Conservation (phyloP, 1,140 invertebrate genomes). For the Asbolus verrucosus region DNA sequence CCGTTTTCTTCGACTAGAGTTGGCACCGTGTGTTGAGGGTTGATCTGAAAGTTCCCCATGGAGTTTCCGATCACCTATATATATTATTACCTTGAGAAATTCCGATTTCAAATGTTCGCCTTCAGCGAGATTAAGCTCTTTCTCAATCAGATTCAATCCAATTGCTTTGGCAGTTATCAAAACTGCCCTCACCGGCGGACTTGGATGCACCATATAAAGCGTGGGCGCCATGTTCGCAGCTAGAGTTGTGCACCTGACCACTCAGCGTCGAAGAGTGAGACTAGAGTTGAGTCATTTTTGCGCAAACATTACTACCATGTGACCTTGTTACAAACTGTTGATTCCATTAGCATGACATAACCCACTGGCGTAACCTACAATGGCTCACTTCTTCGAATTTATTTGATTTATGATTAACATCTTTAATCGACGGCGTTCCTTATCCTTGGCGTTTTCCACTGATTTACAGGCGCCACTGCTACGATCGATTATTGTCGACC, state of each 20-base stretch:
- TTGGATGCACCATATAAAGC: slow-evolving; percentile 65
- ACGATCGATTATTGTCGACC: too few relatives aligned
- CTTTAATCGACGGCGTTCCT: too few relatives aligned
- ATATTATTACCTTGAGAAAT: slow-evolving; percentile 74
- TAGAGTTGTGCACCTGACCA: not conserved
- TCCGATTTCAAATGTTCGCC: slow-evolving; percentile 77
- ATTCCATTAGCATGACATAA: too few relatives aligned
- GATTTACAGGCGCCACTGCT: too few relatives aligned
- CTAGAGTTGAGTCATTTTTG: too few relatives aligned
- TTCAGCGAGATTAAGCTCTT: slow-evolving; percentile 70
- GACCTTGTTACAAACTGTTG: too few relatives aligned
- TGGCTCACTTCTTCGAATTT: too few relatives aligned
- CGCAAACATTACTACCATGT: too few relatives aligned
- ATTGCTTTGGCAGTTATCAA: slow-evolving; percentile 74
- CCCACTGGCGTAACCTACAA: too few relatives aligned
- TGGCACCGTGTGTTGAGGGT: slow-evolving; percentile 78
- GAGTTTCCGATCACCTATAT: not conserved
- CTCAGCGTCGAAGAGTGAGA: too few relatives aligned
- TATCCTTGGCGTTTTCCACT: too few relatives aligned
- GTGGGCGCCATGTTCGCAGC: slow-evolving; percentile 57
- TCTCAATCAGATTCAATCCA: slow-evolving; percentile 75
- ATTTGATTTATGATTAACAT: too few relatives aligned
- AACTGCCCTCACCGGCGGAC: slow-evolving; percentile 72
- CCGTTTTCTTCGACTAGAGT: slow-evolving; percentile 74
- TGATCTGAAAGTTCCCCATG: slow-evolving; percentile 66